Conservation (phyloP, 1,140 invertebrate genomes). For the Rhopalosiphum maidis region DNA sequence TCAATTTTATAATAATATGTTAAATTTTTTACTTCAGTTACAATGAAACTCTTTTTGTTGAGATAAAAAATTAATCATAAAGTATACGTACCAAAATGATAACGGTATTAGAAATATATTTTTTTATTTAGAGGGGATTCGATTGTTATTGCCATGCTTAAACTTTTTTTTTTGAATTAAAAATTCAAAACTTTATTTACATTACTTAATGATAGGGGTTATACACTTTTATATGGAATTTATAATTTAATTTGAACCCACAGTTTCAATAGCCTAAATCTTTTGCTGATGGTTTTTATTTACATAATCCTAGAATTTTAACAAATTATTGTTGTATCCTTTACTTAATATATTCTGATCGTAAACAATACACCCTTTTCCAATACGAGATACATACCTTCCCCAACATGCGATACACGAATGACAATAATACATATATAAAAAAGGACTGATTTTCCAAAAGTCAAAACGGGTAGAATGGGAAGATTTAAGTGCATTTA, state of each 20-base stretch:
- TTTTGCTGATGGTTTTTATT: conserved; percentile 2
- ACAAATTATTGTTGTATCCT: background rate
- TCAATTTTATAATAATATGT: background rate
- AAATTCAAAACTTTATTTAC: conserved; percentile 4
- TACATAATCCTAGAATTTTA: conserved; percentile 36
- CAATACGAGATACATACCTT: background rate
- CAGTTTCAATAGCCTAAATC: background rate
- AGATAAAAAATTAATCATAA: background rate
- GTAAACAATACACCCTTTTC: conserved; percentile 18
- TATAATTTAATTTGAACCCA: conserved; percentile 48
- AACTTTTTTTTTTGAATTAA: conserved; percentile 14
- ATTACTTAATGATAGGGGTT: conserved; percentile 9
- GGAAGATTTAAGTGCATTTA: background rate
- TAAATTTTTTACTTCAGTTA: background rate
- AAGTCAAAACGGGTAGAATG: background rate
- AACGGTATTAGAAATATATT: background rate
- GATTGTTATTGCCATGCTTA: background rate
- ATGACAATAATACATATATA: background rate
- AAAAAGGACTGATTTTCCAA: background rate
- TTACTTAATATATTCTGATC: background rate
- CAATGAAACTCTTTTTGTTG: background rate
- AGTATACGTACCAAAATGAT: background rate
- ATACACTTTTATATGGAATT: conserved; percentile 10
- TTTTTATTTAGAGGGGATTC: background rate
- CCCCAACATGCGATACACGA: background rate